A percentile compares a stretch with the other conserved stretches of the same genome.
These are phyloP conservation scores for Leptinotarsa lineolata DNA, from an alignment of 1,140 invertebrate species.

Conservation along the genomic window DNA sequence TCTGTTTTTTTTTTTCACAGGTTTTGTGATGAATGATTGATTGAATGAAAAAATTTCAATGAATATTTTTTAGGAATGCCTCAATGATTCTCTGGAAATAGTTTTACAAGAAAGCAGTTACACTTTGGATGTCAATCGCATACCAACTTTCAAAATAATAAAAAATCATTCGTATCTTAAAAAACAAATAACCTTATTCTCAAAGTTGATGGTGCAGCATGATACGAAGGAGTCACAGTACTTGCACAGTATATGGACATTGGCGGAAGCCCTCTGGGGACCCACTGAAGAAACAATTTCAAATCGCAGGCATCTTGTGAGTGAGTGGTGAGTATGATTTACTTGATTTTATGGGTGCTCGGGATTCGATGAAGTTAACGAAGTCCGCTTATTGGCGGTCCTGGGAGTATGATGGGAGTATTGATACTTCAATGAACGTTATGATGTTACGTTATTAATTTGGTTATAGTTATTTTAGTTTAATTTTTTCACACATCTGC, in stretches of 20 bases:
- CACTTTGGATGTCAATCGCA: slow-evolving; percentile 29
- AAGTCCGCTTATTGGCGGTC: too few relatives aligned
- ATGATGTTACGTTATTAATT: too few relatives aligned
- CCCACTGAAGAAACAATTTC: slow-evolving; percentile 49
- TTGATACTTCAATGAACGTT: too few relatives aligned
- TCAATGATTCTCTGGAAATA: slow-evolving; percentile 37
- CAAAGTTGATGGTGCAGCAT: slow-evolving; percentile 31
- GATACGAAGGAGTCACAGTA: slow-evolving; percentile 32
- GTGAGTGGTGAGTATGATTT: slow-evolving; percentile 41
- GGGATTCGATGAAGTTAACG: too few relatives aligned
- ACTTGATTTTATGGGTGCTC: too few relatives aligned
- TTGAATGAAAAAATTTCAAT: not conserved
- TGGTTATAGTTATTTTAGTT: too few relatives aligned
- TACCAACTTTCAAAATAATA: slow-evolving; percentile 44
- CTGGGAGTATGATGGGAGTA: too few relatives aligned
- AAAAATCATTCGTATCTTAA: slow-evolving; percentile 36
- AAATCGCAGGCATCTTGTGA: slow-evolving; percentile 39
- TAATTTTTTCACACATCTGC: too few relatives aligned
- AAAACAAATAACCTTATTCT: slow-evolving; percentile 41
- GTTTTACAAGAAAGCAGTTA: slow-evolving; percentile 38
- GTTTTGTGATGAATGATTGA: too few relatives aligned
- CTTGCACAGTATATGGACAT: slow-evolving; percentile 69
- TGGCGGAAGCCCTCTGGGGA: slow-evolving; percentile 86
- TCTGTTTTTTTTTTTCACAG: too few relatives aligned
- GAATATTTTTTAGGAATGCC: slow-evolving; percentile 49